These are phyloP conservation scores for Diacarnus erythraeanus DNA, from an alignment of 37 sponge, comb jelly and placozoan genomes.

Conservation along the genomic window DNA sequence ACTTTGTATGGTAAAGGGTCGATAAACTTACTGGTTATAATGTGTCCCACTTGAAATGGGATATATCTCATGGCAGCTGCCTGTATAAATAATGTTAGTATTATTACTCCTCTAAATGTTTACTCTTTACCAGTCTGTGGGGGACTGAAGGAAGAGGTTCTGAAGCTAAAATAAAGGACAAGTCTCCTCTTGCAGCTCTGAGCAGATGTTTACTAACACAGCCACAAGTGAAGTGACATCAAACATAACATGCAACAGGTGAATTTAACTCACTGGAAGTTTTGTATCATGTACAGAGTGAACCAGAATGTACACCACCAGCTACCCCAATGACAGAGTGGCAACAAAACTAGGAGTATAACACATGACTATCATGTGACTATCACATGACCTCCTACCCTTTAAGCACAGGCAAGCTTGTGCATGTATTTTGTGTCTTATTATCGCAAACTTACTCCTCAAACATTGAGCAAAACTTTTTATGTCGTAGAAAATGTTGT, in stretches of 20 bases:
- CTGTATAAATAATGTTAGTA: too few species aligned
- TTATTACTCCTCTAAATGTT: too few species aligned
- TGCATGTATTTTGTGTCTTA: too few species aligned
- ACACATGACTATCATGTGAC: too few species aligned
- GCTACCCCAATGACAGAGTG: slow-evolving; percentile 1
- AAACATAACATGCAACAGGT: too few species aligned
- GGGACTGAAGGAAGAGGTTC: slow-evolving; percentile 44
- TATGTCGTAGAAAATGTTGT: slow-evolving; percentile 17
- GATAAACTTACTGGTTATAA: slow-evolving; percentile 36
- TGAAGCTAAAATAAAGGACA: slow-evolving; percentile 26
- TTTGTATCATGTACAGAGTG: slow-evolving; percentile 37
- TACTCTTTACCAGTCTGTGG: slow-evolving; percentile 44
- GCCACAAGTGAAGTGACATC: too few species aligned
- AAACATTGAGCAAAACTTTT: slow-evolving; percentile 25
- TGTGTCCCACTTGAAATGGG: slow-evolving; percentile 33
- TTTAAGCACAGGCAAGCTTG: too few species aligned
- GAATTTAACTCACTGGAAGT: slow-evolving; percentile 44
- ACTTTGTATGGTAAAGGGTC: too few species aligned
- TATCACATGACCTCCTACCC: too few species aligned
- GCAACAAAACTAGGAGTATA: too few species aligned
- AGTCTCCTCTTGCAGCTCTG: slow-evolving; percentile 37
- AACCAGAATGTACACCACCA: slow-evolving; percentile 19
- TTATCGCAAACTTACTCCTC: slow-evolving; percentile 29
- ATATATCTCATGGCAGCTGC: slow-evolving; percentile 45
- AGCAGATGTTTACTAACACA: slow-evolving; percentile 40